These are phyloP conservation scores for Nesidiocoris tenuis DNA, from an alignment of 2,888 invertebrate genomes.

Conservation along the genomic window DNA sequence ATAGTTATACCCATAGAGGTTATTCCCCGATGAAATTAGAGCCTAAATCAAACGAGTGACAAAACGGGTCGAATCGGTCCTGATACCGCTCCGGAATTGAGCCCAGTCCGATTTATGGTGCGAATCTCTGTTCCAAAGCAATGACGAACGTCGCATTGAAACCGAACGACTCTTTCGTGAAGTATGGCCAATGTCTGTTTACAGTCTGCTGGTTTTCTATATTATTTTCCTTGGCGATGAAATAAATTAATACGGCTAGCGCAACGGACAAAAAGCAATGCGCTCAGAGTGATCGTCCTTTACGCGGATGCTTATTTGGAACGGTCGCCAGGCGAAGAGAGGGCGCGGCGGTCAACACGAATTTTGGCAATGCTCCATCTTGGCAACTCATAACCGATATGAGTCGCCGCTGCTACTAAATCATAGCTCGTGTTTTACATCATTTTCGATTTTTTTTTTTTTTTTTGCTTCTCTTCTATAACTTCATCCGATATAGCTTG, in stretches of 20 bases:
- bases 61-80: too few relatives aligned
- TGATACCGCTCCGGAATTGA: too few relatives aligned
- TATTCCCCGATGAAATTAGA: too few relatives aligned
- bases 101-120: too few relatives aligned
- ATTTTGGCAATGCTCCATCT: slow-evolving; percentile 21
- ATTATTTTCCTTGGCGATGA: background rate
- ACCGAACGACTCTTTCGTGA: background rate
- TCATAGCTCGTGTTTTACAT: background rate
- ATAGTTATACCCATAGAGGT: too few relatives aligned
- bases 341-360: slow-evolving; percentile 29
- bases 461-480: background rate
- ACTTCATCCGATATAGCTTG: background rate
- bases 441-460: background rate
- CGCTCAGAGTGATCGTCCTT: background rate
- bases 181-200: background rate
- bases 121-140: too few relatives aligned
- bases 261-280: background rate
- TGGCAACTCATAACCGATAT: slow-evolving; percentile 35
- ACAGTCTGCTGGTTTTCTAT: background rate
- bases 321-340: background rate
- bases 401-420: background rate
- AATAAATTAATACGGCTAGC: background rate
- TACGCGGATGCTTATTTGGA: background rate
- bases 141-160: too few relatives aligned
- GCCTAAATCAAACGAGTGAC: too few relatives aligned